Percentiles rank a stretch among this genome's conserved stretches.
Conservation (phyloP, 2,797 vertebrate species). For the Mormyrops attenuatus region DNA sequence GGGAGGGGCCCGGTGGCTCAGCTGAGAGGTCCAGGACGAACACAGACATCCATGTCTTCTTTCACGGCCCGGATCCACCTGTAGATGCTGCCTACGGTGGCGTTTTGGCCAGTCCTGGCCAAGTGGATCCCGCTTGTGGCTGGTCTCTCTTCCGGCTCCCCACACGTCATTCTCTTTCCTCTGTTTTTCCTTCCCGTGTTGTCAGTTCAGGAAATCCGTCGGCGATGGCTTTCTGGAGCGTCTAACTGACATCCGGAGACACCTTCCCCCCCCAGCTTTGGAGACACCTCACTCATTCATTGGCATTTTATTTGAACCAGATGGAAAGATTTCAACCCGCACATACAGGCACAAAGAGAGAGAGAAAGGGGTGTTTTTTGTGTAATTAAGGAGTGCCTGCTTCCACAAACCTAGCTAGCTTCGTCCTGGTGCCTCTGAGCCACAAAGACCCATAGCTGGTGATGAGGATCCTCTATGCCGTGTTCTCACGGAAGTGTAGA, state of each 20-base stretch:
- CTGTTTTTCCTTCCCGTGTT: background rate
- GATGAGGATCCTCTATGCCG: background rate
- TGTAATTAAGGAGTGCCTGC: background rate
- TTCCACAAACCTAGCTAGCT: background rate
- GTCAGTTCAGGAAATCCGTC: background rate
- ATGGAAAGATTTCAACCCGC: background rate
- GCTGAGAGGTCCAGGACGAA: background rate
- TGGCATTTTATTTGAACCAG: background rate
- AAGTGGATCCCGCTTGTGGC: background rate
- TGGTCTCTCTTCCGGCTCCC: background rate
- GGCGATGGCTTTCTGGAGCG: background rate
- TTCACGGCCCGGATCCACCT: background rate
- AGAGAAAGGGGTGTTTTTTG: background rate
- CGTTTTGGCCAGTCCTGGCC: background rate
- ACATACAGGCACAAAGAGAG: background rate
- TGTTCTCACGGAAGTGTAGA: background rate
- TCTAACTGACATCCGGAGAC: background rate
- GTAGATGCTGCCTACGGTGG: background rate
- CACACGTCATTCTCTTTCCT: background rate
- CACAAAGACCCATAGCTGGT: background rate
- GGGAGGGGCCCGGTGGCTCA: background rate
- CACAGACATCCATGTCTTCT: background rate
- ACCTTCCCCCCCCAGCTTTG: too few relatives aligned
- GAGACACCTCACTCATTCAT: background rate
- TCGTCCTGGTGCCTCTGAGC: background rate